Base-by-base conservation (phyloP, 2,113 vertebrate species). In the Thunnus thynnus region DNA sequence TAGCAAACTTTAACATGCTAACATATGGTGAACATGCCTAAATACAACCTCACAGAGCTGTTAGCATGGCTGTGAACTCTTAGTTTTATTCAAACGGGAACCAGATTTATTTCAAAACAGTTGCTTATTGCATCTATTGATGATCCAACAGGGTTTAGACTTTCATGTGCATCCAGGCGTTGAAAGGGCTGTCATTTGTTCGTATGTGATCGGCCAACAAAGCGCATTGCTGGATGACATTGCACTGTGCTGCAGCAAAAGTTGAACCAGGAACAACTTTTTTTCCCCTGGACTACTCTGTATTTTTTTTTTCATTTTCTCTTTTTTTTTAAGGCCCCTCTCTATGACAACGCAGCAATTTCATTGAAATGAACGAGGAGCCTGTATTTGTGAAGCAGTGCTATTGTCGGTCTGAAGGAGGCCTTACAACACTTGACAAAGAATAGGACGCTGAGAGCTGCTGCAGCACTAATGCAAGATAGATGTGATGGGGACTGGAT, bases 401-500 rank as follows among this genome's bases (percentile, higher is more conserved):
- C 36, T 54, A 11, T 57, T 80, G 83, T 80, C 13, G 13, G 52
- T 60, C 30, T 66, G 36, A 73, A 76, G 20, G 50, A 70, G 52
- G 64, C 30, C 16, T 62, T 74, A 54, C 46, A 76, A 76, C 70
- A 78, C 75, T 66, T 85, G 48, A 78, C 51, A 57, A 71, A 64
- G 60, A 80, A 78, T n/a, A 71, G 30, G 44, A 72, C 51, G 60
- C 76, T 41, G 73, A 17, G 69, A 71, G 20, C 66, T 83, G 82
- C 63, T 68, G 76, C 73, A 77, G 80, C 66, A 72, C 52, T 81
- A 65, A 61, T 70, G 17, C 55, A 64, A 61, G 69, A 83, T 77
- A 76, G 54, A 85, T 67, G 69, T 73, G 68, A 83, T 54, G 62
- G 54, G 27, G 76, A 75, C 65, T 64, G 50, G 58, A 69, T 88